Evolutionary conservation across 2,888 invertebrate genomes (phyloP).

Genomic region (Oeneis ivallda): DNA sequence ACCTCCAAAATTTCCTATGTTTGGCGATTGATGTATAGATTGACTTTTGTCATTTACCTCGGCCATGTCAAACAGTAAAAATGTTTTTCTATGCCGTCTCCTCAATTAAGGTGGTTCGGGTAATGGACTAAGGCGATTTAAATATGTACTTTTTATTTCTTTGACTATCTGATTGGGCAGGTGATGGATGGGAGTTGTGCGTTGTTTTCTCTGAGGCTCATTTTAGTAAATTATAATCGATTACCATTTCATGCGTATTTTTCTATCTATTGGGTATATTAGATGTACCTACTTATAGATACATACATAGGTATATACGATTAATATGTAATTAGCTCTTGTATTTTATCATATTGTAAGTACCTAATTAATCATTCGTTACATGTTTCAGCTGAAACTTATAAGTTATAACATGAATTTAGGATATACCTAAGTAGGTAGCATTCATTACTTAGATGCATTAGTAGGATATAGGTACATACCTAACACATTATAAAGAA

Average conservation of each 20-base stretch:
- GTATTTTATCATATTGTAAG: neutral
- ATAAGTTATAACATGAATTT: too few relatives aligned
- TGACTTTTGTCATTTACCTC: conserved; percentile 81
- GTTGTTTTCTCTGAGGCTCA: conserved; percentile 48
- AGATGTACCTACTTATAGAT: neutral
- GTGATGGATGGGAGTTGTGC: conserved; percentile 70
- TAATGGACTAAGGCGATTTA: conserved; percentile 76
- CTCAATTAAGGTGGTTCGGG: conserved; percentile 69
- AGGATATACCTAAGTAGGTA: neutral
- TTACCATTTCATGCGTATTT: conserved; percentile 21
- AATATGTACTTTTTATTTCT: conserved; percentile 58
- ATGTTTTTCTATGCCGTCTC: conserved; percentile 75
- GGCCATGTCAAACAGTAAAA: conserved; percentile 77
- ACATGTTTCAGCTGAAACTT: too few relatives aligned
- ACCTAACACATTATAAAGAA: too few relatives aligned
- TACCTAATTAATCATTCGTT: neutral
- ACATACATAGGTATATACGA: neutral
- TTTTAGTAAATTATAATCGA: conserved; percentile 34
- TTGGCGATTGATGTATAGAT: conserved; percentile 82
- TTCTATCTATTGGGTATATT: neutral
- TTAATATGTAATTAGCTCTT: neutral
- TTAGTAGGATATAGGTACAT: too few relatives aligned
- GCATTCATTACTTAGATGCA: neutral
- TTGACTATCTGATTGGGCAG: conserved; percentile 70
- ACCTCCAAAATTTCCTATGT: conserved; percentile 79